These are phyloP conservation scores for Itoplectis maculator DNA, from an alignment of 2,888 invertebrate species.

Conservation along the genomic window DNA sequence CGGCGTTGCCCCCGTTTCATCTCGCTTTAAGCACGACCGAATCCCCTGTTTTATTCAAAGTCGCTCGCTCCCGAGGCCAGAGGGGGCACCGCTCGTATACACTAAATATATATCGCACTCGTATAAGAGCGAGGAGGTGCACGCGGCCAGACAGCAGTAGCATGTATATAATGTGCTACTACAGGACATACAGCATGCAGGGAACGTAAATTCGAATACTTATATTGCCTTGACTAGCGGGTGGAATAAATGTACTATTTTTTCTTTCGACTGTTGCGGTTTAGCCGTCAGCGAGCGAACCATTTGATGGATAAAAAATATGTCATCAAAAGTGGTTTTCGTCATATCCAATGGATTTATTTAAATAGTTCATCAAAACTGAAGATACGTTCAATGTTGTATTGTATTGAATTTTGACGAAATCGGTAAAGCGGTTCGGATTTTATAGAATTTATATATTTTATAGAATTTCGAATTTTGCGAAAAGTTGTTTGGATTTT, in stretches of 20 bases:
- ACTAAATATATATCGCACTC: slow-evolving; percentile 75
- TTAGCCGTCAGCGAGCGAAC: slow-evolving; percentile 33
- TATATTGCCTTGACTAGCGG: slow-evolving; percentile 15
- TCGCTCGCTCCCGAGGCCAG: slow-evolving; percentile 62
- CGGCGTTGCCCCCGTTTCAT: slow-evolving; percentile 63
- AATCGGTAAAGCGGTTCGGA: too few species aligned
- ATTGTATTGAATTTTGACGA: too few species aligned
- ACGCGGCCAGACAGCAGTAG: slow-evolving; percentile 40
- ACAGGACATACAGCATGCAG: slow-evolving; percentile 13
- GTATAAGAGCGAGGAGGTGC: slow-evolving; percentile 49
- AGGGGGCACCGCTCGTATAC: slow-evolving; percentile 69
- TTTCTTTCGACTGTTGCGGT: slow-evolving; percentile 2
- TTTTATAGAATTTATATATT: too few species aligned
- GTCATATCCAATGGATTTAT: slow-evolving; percentile 48
- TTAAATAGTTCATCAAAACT: too few species aligned
- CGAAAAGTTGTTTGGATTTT: too few species aligned
- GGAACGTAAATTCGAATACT: slow-evolving; percentile 35
- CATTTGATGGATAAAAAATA: slow-evolving; percentile 31
- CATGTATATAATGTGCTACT: slow-evolving; percentile 22
- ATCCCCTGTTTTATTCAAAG: slow-evolving; percentile 78
- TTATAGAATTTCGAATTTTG: too few species aligned
- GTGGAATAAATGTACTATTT: background rate
- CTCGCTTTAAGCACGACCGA: slow-evolving; percentile 75
- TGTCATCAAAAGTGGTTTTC: slow-evolving; percentile 43
- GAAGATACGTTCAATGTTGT: too few species aligned